phyloP scores from a whole-genome alignment of 2,888 invertebrate genomes.

The Polylopha cassiicola region DNA sequence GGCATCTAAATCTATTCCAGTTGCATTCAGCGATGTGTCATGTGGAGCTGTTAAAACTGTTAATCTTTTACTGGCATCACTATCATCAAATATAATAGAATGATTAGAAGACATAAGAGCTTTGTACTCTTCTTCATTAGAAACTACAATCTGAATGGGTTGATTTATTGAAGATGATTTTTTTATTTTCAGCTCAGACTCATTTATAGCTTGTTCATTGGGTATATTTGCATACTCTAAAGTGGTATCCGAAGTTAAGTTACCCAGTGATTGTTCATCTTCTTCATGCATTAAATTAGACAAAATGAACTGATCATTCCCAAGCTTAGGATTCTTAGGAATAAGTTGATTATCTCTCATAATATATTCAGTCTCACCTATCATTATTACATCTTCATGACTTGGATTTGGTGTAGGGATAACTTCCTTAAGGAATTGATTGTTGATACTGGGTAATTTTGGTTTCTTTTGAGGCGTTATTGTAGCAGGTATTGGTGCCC shows the following conservation, averaged over 20 bases:
- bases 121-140: constrained; percentile 72
- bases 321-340: constrained; percentile 38
- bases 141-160: constrained; percentile 69
- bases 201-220: constrained; percentile 36
- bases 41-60: constrained; percentile 56
- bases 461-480: constrained; percentile 31
- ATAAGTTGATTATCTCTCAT: constrained; percentile 60
- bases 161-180: constrained; percentile 50
- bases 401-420: constrained; percentile 29
- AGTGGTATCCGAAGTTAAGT: constrained; percentile 42
- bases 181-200: constrained; percentile 48
- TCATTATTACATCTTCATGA: constrained; percentile 62
- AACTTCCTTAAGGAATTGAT: constrained; percentile 42
- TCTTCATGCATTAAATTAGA: constrained; percentile 44
- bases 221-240: constrained; percentile 45
- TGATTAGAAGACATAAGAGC: constrained; percentile 64
- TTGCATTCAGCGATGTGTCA: constrained; percentile 40
- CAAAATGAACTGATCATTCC: constrained; percentile 43
- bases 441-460: constrained; percentile 31
- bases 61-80: constrained; percentile 55
- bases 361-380: constrained; percentile 79
- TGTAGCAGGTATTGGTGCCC: constrained; percentile 31
- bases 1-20: constrained; percentile 60
- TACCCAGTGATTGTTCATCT: constrained; percentile 36
- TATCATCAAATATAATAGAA: constrained; percentile 64